phyloP scores from a whole-genome alignment of 23 tunicate genomes.

The Clavelina lepadiformis region DNA sequence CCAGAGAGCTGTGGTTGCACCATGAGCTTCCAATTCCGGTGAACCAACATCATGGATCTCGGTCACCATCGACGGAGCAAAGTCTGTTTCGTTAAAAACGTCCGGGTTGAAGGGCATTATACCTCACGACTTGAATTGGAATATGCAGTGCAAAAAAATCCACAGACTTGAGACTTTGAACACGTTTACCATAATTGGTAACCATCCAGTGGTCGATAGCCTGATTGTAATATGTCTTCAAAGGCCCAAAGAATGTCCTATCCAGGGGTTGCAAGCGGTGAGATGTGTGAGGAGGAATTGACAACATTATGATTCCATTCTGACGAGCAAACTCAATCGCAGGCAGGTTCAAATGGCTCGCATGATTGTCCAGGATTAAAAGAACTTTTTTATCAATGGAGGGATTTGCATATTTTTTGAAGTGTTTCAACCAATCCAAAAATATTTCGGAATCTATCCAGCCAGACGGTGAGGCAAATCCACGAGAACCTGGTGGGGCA shows the following conservation, averaged over 20 bases:
- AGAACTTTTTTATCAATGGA: neutral
- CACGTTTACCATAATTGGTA: neutral
- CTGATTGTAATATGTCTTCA: conserved; percentile 4
- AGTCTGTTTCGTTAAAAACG: conserved; percentile 6
- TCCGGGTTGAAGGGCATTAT: conserved; percentile 8
- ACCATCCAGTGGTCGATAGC: conserved; percentile 28
- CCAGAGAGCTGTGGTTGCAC: too few species aligned
- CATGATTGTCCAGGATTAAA: conserved; percentile 20
- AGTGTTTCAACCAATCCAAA: conserved; percentile 10
- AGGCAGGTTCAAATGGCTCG: conserved; percentile 1
- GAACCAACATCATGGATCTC: too few species aligned
- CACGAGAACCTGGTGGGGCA: conserved; percentile 4
- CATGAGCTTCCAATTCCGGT: too few species aligned
- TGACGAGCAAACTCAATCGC: conserved; percentile 15
- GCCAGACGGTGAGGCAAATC: conserved; percentile 5
- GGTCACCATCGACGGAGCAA: conserved; percentile 11
- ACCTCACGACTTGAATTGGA: conserved; percentile 1
- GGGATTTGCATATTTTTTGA: neutral
- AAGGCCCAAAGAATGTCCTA: conserved; percentile 21
- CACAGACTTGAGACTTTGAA: too few species aligned
- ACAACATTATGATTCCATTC: neutral
- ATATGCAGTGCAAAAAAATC: too few species aligned
- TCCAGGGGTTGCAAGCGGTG: conserved; percentile 24
- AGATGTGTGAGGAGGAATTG: conserved; percentile 30
- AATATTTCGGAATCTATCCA: conserved; percentile 5